These are phyloP conservation scores for Ceyx margarethae DNA, from an alignment of 2,113 vertebrate genomes.

Conservation along the genomic window DNA sequence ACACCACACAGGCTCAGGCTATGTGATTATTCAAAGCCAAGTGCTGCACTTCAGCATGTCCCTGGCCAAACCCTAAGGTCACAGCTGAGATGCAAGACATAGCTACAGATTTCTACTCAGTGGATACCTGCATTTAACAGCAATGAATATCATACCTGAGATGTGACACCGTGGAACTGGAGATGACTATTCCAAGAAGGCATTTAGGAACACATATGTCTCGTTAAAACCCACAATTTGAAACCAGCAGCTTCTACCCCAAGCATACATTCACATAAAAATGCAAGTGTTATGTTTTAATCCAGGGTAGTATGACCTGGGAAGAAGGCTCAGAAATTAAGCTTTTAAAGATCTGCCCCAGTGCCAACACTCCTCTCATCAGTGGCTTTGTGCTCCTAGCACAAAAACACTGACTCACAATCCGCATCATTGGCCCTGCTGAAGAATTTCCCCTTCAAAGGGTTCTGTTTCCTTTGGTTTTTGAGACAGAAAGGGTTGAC, in stretches of 20 bases:
- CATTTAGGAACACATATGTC: fast-evolving
- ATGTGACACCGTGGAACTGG: not conserved
- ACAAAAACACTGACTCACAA: not conserved
- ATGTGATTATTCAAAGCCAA: fast-evolving
- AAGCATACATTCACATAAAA: not conserved
- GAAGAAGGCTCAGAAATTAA: not conserved
- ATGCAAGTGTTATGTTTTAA: not conserved
- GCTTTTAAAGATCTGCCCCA: not conserved
- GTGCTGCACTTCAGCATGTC: not conserved
- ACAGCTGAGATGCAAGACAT: not conserved
- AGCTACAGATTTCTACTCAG: not conserved
- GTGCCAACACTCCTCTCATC: not conserved
- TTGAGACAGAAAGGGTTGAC: not conserved
- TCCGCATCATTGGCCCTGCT: fast-evolving
- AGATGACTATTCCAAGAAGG: not conserved
- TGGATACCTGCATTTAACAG: not conserved
- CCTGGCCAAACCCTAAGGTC: not conserved
- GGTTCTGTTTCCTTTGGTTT: not conserved
- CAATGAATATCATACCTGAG: not conserved
- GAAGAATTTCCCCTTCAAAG: not conserved
- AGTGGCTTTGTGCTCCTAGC: not conserved
- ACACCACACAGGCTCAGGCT: not conserved
- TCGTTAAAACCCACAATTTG: not conserved
- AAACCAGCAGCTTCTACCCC: not conserved
- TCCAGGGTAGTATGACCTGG: not conserved